Evolutionary conservation across 1,140 invertebrate genomes (phyloP).

Genomic region (Pinna nobilis): DNA sequence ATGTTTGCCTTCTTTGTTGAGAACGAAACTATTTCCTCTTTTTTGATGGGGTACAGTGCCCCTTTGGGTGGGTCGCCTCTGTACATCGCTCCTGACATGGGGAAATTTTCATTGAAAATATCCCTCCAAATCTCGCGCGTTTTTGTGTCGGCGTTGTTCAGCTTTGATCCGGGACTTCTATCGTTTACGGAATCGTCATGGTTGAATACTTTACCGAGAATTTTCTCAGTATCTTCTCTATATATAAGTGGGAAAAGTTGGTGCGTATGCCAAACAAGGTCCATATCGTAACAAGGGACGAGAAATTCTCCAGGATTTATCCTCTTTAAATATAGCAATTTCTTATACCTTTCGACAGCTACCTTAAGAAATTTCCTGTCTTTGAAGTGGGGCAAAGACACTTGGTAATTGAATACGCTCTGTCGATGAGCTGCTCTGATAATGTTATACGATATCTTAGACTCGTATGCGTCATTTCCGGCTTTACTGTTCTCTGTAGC

Average conservation of each 20-base stretch:
- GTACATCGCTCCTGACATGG: slow-evolving; percentile 69
- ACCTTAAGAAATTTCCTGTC: slow-evolving; percentile 72
- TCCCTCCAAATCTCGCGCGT: slow-evolving; percentile 65
- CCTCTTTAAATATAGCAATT: slow-evolving; percentile 75
- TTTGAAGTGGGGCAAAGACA: slow-evolving; percentile 76
- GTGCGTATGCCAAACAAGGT: slow-evolving; percentile 77
- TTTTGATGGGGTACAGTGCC: slow-evolving; percentile 49
- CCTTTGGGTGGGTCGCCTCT: slow-evolving; percentile 67
- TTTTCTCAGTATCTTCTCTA: slow-evolving; percentile 69
- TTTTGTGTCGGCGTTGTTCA: slow-evolving; percentile 59
- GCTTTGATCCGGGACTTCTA: slow-evolving; percentile 70
- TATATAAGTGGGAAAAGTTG: slow-evolving; percentile 75
- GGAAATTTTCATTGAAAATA: slow-evolving; percentile 62
- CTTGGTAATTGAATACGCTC: slow-evolving; percentile 74
- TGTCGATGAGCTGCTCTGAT: slow-evolving; percentile 72
- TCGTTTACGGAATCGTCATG: slow-evolving; percentile 76
- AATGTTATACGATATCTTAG: slow-evolving; percentile 72
- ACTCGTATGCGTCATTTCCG: slow-evolving; percentile 37
- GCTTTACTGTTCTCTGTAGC: neutral
- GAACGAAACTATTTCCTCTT: slow-evolving; percentile 48
- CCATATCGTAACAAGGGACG: slow-evolving; percentile 77
- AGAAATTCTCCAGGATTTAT: slow-evolving; percentile 74
- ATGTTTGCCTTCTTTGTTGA: slow-evolving; percentile 60
- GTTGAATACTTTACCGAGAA: slow-evolving; percentile 73
- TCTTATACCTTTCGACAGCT: slow-evolving; percentile 74